phyloP scores from a whole-genome alignment of 2,113 vertebrate species.

The Sarotherodon lohbergeri region DNA sequence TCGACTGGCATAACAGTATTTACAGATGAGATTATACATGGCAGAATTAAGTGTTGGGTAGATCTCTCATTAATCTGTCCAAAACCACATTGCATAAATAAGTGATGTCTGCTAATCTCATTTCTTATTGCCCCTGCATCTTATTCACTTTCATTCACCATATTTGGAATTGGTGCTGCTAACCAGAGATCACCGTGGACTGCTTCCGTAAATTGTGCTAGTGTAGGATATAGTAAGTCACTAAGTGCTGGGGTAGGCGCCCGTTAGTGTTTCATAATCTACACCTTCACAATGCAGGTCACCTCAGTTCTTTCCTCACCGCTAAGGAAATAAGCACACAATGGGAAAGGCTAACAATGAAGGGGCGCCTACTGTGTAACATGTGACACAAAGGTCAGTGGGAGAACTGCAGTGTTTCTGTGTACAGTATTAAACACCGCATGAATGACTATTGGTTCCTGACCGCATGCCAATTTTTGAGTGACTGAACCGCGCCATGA shows the following conservation, averaged over 20 bases:
- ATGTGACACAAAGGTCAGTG: constrained; percentile 13
- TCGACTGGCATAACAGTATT: not conserved
- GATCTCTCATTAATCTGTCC: not conserved
- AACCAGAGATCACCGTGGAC: not conserved
- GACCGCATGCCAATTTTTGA: not conserved
- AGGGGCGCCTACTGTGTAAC: not conserved
- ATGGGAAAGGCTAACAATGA: constrained; percentile 50
- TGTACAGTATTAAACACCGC: not conserved
- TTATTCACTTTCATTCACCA: not conserved
- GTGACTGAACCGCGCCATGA: constrained; percentile 9
- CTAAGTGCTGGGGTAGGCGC: not conserved
- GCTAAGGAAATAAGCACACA: constrained; percentile 60
- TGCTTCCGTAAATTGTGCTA: constrained; percentile 18
- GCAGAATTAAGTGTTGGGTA: not conserved
- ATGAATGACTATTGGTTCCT: not conserved
- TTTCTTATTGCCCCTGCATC: not conserved
- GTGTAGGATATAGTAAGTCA: not conserved
- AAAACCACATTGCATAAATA: not conserved
- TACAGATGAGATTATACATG: not conserved
- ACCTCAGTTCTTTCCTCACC: constrained; percentile 26
- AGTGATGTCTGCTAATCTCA: not conserved
- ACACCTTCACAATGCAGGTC: constrained; percentile 17
- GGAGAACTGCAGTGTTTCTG: not conserved
- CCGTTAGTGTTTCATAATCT: not conserved
- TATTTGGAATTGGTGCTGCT: not conserved